phyloP scores from a whole-genome alignment of 2,888 invertebrate genomes.

The Trissolcus japonicus region DNA sequence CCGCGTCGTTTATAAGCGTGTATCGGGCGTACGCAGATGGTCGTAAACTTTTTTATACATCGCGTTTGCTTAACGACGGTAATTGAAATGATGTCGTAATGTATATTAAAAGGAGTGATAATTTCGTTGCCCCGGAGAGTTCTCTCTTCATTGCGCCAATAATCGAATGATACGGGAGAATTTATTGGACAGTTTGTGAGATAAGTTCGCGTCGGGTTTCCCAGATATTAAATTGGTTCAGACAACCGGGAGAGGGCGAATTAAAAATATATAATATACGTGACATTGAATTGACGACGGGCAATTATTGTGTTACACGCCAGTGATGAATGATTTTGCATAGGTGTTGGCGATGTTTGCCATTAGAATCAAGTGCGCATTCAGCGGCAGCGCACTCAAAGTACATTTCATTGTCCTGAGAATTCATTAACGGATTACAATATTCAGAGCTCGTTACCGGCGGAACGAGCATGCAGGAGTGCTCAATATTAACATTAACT shows the following conservation, averaged over 20 bases:
- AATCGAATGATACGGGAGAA: constrained; percentile 40
- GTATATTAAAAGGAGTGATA: constrained; percentile 44
- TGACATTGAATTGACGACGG: neutral
- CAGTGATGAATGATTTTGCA: constrained; percentile 23
- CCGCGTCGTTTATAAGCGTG: constrained; percentile 40
- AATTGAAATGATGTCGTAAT: constrained; percentile 49
- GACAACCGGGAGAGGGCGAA: neutral
- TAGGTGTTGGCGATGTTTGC: constrained; percentile 8
- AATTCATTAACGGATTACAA: constrained; percentile 49
- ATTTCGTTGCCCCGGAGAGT: constrained; percentile 13
- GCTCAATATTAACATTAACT: constrained; percentile 47
- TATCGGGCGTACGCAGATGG: constrained; percentile 28
- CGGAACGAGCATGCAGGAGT: constrained; percentile 21
- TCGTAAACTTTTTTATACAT: constrained; percentile 44
- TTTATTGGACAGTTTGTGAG: constrained; percentile 12
- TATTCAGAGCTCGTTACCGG: constrained; percentile 29
- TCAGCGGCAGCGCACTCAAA: constrained; percentile 23
- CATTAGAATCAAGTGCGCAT: constrained; percentile 26
- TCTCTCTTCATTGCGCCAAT: constrained; percentile 18
- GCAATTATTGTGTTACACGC: constrained; percentile 11
- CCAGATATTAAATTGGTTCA: constrained; percentile 1
- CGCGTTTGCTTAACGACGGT: constrained; percentile 32
- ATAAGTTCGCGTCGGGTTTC: constrained; percentile 9
- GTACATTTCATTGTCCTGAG: constrained; percentile 47
- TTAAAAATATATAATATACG: constrained; percentile 6